These are phyloP conservation scores for Helicoverpa armigera DNA, from an alignment of 1,140 invertebrate genomes.

Conservation along the genomic window DNA sequence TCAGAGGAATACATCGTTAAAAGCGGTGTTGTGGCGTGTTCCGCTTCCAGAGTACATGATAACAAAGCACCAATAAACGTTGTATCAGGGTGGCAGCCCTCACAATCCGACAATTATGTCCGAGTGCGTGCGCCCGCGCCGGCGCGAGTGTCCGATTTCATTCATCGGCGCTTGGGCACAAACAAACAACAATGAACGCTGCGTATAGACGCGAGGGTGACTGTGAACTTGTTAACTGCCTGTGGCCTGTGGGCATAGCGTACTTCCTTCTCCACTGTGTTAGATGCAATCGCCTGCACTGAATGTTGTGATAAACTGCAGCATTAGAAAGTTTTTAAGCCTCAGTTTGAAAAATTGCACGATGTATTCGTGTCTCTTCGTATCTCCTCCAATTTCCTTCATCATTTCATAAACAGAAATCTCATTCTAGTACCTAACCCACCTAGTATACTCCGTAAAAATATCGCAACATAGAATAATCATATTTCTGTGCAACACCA, in stretches of 20 bases:
- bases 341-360: too few relatives aligned
- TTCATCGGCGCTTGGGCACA: slow-evolving; percentile 54
- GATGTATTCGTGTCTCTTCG: too few relatives aligned
- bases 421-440: too few relatives aligned
- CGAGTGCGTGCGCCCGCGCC: slow-evolving; percentile 29
- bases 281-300: neutral
- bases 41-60: slow-evolving; percentile 16
- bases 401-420: too few relatives aligned
- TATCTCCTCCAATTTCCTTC: too few relatives aligned
- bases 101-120: slow-evolving; percentile 44
- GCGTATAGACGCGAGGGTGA: slow-evolving; percentile 42
- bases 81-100: slow-evolving; percentile 38
- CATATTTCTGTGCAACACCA: neutral
- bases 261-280: slow-evolving; percentile 13
- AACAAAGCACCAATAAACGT: slow-evolving; percentile 49
- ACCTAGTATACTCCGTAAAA: too few relatives aligned
- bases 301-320: neutral
- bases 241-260: slow-evolving; percentile 11
- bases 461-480: neutral
- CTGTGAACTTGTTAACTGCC: slow-evolving; percentile 48
- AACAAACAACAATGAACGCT: slow-evolving; percentile 46
- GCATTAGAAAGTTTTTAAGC: neutral
- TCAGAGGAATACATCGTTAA: neutral
- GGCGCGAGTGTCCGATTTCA: slow-evolving; percentile 61
- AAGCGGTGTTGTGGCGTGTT: slow-evolving; percentile 5